Conservation (phyloP, 2,888 invertebrate species). For the Augochlorella aurata region DNA sequence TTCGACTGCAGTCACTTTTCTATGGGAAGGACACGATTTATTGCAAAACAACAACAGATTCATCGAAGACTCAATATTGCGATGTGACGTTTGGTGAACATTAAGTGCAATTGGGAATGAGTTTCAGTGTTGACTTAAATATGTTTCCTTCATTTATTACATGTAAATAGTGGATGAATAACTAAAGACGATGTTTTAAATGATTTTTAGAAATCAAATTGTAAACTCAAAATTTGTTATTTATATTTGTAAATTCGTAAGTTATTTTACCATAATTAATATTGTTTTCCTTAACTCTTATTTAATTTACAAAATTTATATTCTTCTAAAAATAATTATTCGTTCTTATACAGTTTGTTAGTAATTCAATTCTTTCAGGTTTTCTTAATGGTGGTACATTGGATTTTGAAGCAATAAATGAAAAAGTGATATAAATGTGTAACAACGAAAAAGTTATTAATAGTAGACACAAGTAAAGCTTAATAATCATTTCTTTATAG, state of each 20-base stretch:
- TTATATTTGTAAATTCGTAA: conserved; percentile 24
- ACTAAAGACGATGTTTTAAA: conserved; percentile 12
- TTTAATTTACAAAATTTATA: neutral
- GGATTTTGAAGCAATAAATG: neutral
- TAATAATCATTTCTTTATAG: conserved; percentile 1
- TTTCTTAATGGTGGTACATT: neutral
- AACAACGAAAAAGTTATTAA: conserved; percentile 7
- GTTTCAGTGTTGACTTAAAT: conserved; percentile 15
- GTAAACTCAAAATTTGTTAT: neutral
- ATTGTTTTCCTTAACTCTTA: neutral
- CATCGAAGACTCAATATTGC: conserved; percentile 1
- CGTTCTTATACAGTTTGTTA: neutral
- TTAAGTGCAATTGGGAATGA: conserved; percentile 25
- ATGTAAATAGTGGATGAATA: conserved; percentile 13
- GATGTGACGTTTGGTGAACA: conserved; percentile 33
- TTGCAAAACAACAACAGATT: conserved; percentile 20
- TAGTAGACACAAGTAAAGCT: conserved; percentile 14
- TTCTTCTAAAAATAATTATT: neutral
- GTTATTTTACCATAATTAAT: conserved; percentile 22
- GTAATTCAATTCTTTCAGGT: conserved; percentile 49
- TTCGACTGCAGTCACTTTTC: conserved; percentile 41
- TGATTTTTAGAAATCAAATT: conserved; percentile 16
- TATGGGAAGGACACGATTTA: conserved; percentile 14
- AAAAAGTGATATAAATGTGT: neutral
- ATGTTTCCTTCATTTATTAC: neutral